Evolutionary conservation across 2,113 vertebrate genomes (phyloP).

Genomic region (Circaetus cinerascens): DNA sequence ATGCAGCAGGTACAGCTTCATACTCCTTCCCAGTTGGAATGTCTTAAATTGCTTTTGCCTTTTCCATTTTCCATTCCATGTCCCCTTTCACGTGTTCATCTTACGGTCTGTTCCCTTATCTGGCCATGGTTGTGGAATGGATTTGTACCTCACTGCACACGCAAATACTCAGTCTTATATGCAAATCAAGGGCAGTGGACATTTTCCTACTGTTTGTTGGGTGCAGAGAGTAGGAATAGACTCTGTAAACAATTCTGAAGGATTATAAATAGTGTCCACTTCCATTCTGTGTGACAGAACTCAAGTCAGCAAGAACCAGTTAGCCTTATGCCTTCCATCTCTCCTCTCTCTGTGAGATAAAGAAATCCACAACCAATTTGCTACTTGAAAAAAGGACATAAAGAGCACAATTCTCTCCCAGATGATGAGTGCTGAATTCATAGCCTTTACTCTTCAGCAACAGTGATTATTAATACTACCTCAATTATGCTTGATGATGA

Average conservation of each 20-base stretch:
- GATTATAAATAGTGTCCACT: neutral
- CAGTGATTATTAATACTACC: slow-evolving; percentile 54
- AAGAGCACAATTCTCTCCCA: neutral
- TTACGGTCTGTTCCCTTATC: neutral
- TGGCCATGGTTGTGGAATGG: neutral
- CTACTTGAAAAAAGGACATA: neutral
- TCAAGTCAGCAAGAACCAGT: neutral
- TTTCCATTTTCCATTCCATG: slow-evolving; percentile 13
- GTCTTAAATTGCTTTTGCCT: slow-evolving; percentile 11
- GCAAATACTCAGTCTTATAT: neutral
- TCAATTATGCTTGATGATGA: slow-evolving; percentile 67
- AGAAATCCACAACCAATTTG: neutral
- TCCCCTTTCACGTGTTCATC: neutral
- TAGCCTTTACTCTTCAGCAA: slow-evolving; percentile 20
- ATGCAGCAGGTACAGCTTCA: neutral
- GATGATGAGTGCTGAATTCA: neutral
- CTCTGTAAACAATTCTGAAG: neutral
- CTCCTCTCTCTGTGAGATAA: neutral
- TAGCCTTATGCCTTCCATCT: neutral
- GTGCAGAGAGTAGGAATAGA: neutral
- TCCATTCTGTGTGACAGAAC: neutral
- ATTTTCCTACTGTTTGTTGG: neutral
- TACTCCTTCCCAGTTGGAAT: neutral
- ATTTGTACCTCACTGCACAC: neutral
- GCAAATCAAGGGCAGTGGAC: neutral